Base-by-base conservation (phyloP, 37 sponge, comb jelly and placozoan genomes). In the Mnemiopsis leidyi region DNA sequence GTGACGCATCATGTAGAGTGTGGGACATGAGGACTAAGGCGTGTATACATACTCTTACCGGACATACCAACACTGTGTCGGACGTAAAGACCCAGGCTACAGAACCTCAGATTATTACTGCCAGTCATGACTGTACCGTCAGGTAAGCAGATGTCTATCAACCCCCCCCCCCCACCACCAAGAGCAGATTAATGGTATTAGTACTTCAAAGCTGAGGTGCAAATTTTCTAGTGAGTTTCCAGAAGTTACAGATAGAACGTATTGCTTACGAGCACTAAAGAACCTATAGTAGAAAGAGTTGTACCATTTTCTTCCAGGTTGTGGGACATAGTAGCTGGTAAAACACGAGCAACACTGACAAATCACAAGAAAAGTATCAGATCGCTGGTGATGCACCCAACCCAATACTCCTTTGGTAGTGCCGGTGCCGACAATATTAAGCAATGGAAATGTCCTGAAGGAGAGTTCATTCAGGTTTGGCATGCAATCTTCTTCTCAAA, bases 11-110 rank as follows among this genome's bases (percentile, higher is more conserved):
- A 24, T 97, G 96, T 68, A 92, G 99, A 69, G 96, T 98, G 36
- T 98, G 99, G 99, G 99, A 98, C 93, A 98, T 98, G 95, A 82
- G 99, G 23, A 98, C 99, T 20, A 98, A 98, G 83, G 96, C 99
- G 2, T 97, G 96, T 75, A 94, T 99, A 21, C 97, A 97, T 94
- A 97, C 99, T 16, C 95, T 99, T 20, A 75, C 95, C 35, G 99
- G 97, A 31, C 99, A 99, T 94, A 99, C 99, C 39, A 97, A 99
- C 95, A 97, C 99, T 9, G 95, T 99, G 35, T 95, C 97, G 25
- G 85, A 93, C 75, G 94, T 99, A 0, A 69, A 93, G 68, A 95
- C 96, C 0, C 99, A 97, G 94, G 96, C 95, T 26, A 94, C 95
- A 21, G 96, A 99, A 32, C 99, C 99, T 23, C 99, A 99, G 94